Conservation (phyloP, 92 coral and sea anemone genomes). For the Heteractis magnifica region DNA sequence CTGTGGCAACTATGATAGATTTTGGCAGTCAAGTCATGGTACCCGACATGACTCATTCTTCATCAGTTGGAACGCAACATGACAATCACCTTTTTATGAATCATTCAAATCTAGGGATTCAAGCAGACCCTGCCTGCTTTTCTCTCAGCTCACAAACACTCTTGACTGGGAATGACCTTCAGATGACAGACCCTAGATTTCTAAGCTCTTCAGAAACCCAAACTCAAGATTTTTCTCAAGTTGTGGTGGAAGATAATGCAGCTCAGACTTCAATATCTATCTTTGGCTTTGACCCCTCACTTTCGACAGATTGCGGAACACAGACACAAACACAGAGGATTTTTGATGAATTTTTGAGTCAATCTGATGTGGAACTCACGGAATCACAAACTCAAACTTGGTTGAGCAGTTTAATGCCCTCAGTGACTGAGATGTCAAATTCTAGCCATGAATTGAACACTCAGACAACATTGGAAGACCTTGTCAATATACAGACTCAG, state of each 20-base stretch:
- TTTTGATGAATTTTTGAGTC: constrained; percentile 62
- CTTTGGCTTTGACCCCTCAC: constrained; percentile 66
- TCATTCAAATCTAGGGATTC: constrained; percentile 1
- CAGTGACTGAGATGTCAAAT: constrained; percentile 42
- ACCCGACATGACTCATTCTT: constrained; percentile 16
- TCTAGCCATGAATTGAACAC: constrained; percentile 22
- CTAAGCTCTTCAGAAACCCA: constrained; percentile 73
- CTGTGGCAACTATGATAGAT: constrained; percentile 40
- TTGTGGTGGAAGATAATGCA: constrained; percentile 87
- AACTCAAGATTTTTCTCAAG: constrained; percentile 46
- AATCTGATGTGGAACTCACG: constrained; percentile 62
- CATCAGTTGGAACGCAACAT: constrained; percentile 67
- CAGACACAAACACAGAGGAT: constrained; percentile 72
- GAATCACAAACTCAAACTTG: constrained; percentile 91
- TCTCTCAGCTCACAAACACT: constrained; percentile 64
- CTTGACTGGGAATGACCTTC: constrained; percentile 46
- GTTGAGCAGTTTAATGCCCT: constrained; percentile 45
- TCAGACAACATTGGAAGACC: constrained; percentile 59
- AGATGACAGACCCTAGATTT: constrained; percentile 50
- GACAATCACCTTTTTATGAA: constrained; percentile 27
- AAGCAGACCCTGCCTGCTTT: constrained; percentile 33
- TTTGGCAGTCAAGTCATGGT: constrained; percentile 26
- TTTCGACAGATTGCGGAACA: constrained; percentile 77
- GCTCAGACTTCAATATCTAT: constrained; percentile 88
- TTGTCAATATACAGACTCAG: constrained; percentile 83